Evolutionary conservation across 2,797 vertebrate species (phyloP).

Genomic region (Xenops minutus): DNA sequence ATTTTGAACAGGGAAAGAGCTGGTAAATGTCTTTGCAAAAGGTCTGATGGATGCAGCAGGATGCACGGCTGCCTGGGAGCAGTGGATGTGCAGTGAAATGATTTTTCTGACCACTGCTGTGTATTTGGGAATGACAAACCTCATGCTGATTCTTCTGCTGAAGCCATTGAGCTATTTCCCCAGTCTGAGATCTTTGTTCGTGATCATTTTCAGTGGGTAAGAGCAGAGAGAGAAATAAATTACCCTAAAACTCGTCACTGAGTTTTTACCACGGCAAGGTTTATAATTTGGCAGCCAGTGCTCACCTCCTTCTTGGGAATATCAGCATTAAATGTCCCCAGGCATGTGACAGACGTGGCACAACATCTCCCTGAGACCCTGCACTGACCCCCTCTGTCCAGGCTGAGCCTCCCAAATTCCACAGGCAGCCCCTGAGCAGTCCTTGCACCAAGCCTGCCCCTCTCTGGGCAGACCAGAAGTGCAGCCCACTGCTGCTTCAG

Average conservation of each 20-base stretch:
- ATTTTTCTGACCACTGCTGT: background rate
- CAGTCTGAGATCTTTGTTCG: background rate
- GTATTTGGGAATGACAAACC: background rate
- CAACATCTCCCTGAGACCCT: background rate
- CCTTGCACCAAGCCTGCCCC: background rate
- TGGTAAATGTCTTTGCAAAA: conserved; percentile 13
- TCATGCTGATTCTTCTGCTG: background rate
- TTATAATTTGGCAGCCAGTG: background rate
- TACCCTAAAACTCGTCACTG: background rate
- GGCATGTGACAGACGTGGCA: background rate
- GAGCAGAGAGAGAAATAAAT: background rate
- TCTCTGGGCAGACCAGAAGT: background rate
- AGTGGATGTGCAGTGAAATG: background rate
- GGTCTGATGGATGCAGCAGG: background rate
- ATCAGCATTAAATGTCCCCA: accelerated
- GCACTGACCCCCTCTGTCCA: accelerated
- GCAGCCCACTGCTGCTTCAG: background rate
- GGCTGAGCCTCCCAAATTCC: background rate
- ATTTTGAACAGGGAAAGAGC: conserved; percentile 34
- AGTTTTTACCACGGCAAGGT: accelerated
- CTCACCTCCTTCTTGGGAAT: background rate
- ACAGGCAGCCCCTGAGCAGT: accelerated
- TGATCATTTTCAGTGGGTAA: background rate
- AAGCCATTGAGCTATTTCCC: background rate
- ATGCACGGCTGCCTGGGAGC: accelerated